phyloP scores from a whole-genome alignment of 2,888 invertebrate genomes.

The Dioctria linearis region DNA sequence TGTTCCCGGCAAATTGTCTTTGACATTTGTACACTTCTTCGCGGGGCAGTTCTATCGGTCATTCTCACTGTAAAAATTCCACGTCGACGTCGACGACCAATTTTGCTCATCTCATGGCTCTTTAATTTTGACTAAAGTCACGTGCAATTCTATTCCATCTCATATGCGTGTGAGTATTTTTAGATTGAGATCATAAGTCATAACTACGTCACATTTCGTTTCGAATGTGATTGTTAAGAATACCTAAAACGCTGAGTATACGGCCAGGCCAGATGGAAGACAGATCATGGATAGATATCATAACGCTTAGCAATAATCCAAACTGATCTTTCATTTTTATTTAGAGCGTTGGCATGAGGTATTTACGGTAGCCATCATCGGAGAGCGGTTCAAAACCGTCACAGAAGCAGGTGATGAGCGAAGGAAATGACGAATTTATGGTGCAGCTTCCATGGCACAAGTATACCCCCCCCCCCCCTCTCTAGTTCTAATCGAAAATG shows the following conservation, averaged over 20 bases:
- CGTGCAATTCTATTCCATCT: not conserved
- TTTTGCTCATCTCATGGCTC: not conserved
- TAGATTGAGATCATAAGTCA: constrained; percentile 12
- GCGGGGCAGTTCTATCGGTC: constrained; percentile 18
- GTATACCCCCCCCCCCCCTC: not conserved
- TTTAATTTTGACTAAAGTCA: not conserved
- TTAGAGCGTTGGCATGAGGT: not conserved
- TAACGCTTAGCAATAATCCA: not conserved
- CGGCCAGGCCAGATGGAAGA: constrained; percentile 27
- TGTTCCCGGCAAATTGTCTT: not conserved
- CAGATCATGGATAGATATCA: not conserved
- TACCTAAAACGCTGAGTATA: constrained; percentile 16
- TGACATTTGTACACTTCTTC: not conserved
- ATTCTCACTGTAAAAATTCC: constrained; percentile 12
- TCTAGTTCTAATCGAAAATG: not conserved
- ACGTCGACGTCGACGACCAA: constrained; percentile 9
- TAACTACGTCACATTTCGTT: constrained; percentile 39
- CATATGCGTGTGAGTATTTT: constrained; percentile 27
- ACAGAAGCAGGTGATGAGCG: not conserved
- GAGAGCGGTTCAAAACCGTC: not conserved
- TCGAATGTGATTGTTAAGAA: constrained; percentile 31
- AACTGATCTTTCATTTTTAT: not conserved
- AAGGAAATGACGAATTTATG: constrained; percentile 33
- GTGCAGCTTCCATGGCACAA: constrained; percentile 7
- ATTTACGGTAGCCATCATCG: not conserved